phyloP scores from a whole-genome alignment of 1,140 invertebrate genomes.

The Ceratina australensis region DNA sequence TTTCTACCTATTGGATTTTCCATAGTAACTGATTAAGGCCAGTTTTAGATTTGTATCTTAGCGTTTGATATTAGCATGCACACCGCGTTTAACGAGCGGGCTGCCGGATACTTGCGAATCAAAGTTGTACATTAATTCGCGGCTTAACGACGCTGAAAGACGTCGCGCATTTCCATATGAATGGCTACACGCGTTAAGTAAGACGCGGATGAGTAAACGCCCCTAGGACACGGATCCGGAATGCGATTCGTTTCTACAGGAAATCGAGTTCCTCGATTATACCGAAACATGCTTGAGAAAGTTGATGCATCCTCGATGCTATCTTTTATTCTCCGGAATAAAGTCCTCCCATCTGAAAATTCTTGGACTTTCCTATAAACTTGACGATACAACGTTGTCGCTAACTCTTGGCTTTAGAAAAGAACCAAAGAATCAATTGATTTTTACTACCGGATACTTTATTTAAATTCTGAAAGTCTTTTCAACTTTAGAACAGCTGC shows the following conservation, averaged over 20 bases:
- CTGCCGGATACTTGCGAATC: constrained; percentile 43
- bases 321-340: no score
- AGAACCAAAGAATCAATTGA: no score
- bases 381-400: no score
- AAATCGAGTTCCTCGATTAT: not conserved
- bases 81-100: constrained; percentile 40
- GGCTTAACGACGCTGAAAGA: constrained; percentile 33
- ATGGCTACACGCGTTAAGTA: constrained; percentile 19
- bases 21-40: no score
- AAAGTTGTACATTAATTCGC: constrained; percentile 35
- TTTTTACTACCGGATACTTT: no score
- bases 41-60: no score
- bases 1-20: no score
- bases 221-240: not conserved
- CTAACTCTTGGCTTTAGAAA: no score
- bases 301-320: not conserved
- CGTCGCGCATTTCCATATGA: constrained; percentile 38
- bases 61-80: constrained; percentile 26
- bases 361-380: no score
- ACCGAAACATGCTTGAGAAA: not conserved
- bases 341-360: no score
- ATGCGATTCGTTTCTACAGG: not conserved
- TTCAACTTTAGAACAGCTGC: no score
- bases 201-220: not conserved
- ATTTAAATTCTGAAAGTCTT: no score